These are phyloP conservation scores for Heliconius charithonia DNA, from an alignment of 2,888 invertebrate species.

Conservation along the genomic window DNA sequence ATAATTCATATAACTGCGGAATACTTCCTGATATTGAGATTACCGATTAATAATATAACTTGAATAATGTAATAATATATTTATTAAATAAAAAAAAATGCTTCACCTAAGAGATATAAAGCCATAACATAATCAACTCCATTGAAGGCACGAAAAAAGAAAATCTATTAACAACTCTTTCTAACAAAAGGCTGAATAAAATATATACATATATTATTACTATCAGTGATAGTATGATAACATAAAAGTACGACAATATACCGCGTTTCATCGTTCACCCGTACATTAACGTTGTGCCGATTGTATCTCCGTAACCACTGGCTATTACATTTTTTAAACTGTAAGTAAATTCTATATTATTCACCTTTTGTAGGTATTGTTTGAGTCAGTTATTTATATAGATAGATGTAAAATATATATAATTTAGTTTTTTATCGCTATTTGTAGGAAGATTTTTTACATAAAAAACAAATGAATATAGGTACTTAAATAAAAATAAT, in stretches of 20 bases:
- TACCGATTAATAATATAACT: no score
- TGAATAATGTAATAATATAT: no score
- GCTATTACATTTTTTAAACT: slow-evolving; percentile 3
- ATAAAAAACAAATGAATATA: neutral
- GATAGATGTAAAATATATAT: neutral
- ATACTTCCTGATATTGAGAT: no score
- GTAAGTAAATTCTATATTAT: slow-evolving; percentile 1
- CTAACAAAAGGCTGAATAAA: neutral
- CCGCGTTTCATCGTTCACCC: neutral
- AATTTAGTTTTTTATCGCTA: neutral
- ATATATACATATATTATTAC: neutral
- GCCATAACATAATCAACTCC: neutral
- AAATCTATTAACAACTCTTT: neutral
- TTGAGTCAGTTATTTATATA: neutral
- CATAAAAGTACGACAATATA: neutral
- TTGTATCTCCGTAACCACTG: neutral
- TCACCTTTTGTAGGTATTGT: neutral
- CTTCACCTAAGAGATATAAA: no score
- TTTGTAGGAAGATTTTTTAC: neutral
- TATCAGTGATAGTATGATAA: neutral
- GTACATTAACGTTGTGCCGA: neutral
- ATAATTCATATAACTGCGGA: no score
- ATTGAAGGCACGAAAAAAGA: neutral
- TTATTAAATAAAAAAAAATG: no score
- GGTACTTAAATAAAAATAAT: neutral